phyloP scores from a whole-genome alignment of 2,113 vertebrate genomes.

The Pomatostomus ruficeps region DNA sequence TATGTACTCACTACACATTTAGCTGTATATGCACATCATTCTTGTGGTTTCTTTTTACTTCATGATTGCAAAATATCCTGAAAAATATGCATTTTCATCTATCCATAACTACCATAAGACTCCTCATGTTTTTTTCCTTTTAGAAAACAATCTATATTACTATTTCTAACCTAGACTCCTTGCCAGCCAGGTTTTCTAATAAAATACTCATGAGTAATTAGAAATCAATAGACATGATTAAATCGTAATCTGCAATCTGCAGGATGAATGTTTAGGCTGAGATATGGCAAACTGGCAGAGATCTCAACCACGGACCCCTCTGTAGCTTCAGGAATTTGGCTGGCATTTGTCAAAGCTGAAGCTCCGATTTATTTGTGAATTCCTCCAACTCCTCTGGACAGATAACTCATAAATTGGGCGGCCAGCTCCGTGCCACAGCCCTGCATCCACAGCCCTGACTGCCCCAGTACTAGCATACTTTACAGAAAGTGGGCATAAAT shows the following conservation, averaged over 20 bases:
- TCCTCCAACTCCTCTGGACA: neutral
- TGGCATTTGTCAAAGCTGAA: neutral
- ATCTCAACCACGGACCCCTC: neutral
- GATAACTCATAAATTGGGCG: neutral
- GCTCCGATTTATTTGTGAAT: neutral
- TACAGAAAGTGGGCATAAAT: neutral
- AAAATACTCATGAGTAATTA: conserved; percentile 48
- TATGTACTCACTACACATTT: neutral
- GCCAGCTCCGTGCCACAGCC: neutral
- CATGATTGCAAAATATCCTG: neutral
- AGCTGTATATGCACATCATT: neutral
- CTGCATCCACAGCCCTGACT: neutral
- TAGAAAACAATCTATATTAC: neutral
- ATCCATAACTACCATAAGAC: neutral
- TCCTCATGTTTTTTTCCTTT: neutral
- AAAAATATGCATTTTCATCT: neutral
- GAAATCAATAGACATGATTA: conserved; percentile 47
- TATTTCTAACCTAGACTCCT: neutral
- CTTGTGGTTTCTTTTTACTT: neutral
- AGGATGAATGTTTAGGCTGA: conserved; percentile 26
- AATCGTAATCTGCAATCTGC: conserved; percentile 46
- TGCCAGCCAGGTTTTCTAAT: conserved; percentile 37
- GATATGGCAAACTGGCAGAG: neutral
- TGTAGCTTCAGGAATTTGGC: neutral
- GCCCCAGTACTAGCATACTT: neutral